These are phyloP conservation scores for Erpobdella octoculata DNA, from an alignment of 2,888 invertebrate species.

Conservation along the genomic window DNA sequence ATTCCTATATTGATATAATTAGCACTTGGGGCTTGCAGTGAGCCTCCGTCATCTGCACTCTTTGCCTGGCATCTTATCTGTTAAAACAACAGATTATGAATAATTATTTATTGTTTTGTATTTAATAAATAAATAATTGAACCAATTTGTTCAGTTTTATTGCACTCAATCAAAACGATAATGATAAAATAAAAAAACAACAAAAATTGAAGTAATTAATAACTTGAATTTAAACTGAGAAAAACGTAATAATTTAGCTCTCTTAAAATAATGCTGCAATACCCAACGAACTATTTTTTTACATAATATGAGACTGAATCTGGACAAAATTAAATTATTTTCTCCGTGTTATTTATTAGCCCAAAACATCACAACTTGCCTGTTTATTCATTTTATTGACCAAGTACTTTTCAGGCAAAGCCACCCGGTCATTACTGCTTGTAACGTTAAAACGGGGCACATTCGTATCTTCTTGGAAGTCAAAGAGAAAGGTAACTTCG, in stretches of 20 bases:
- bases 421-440: background rate
- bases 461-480: background rate
- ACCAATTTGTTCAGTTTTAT: background rate
- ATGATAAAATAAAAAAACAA: background rate
- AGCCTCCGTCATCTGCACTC: background rate
- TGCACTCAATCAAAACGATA: background rate
- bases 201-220: background rate
- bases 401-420: background rate
- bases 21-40: background rate
- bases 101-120: background rate
- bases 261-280: no score
- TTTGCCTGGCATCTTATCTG: background rate
- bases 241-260: no score
- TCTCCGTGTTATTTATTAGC: background rate
- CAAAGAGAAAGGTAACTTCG: conserved; percentile 18
- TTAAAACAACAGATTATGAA: background rate
- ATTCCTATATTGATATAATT: conserved; percentile 13
- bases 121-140: background rate
- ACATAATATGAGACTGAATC: no score
- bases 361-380: background rate
- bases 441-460: background rate
- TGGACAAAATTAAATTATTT: background rate
- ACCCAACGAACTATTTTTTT: no score
- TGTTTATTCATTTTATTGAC: conserved; percentile 14
- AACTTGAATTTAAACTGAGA: background rate